Percentiles rank a stretch among this genome's conserved stretches.
Conservation (phyloP, 2,113 vertebrate species). For the Martes martes region DNA sequence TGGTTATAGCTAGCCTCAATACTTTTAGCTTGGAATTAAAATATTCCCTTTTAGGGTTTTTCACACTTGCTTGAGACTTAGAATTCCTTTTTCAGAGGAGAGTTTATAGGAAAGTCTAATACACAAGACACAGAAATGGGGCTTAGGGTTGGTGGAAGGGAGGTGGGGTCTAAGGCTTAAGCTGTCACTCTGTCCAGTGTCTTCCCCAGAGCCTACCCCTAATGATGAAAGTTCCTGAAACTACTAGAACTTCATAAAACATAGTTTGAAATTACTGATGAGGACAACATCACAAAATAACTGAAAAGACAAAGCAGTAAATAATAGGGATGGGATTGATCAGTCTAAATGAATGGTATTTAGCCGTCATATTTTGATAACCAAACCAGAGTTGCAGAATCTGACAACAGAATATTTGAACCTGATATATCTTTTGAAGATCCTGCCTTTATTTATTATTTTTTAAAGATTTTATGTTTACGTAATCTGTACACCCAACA, state of each 20-base stretch:
- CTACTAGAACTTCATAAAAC: neutral
- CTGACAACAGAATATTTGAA: neutral
- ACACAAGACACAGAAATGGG: neutral
- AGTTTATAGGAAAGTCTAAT: neutral
- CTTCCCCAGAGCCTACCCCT: neutral
- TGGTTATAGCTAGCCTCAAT: neutral
- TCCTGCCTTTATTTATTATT: neutral
- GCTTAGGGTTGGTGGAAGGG: neutral
- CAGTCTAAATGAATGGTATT: accelerated
- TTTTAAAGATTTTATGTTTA: neutral
- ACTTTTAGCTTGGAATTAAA: neutral
- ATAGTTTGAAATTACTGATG: neutral
- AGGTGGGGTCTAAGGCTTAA: neutral
- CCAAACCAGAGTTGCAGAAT: neutral
- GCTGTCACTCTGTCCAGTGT: neutral
- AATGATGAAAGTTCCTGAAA: too few relatives aligned
- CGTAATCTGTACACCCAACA: neutral
- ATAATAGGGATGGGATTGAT: neutral
- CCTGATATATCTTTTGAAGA: neutral
- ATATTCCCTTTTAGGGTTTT: neutral
- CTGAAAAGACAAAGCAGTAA: neutral
- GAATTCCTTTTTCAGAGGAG: neutral
- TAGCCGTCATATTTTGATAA: neutral
- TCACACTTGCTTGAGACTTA: neutral
- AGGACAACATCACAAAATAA: neutral